Evolutionary conservation across 2,888 invertebrate species (phyloP), one percentile per base, ranked within the genome.

Genomic region (Heliconius erato): DNA sequence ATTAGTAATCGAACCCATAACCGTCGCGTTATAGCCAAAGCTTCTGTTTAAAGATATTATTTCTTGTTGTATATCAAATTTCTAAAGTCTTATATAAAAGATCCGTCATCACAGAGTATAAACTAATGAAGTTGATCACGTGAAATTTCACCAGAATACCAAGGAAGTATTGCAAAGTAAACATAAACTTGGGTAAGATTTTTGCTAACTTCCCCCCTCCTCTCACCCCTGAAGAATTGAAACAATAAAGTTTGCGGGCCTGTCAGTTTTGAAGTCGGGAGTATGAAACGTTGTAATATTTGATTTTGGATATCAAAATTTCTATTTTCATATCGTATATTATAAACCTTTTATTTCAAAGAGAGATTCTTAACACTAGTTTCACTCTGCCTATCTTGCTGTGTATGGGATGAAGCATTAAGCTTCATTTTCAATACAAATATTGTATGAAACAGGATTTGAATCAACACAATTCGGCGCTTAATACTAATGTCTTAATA

Each of bases 101-200:
- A 19, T 28, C 16, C 14, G 19, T 69, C 35, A 23, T 35, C 26
- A 35, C 32, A 3, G 28, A 23, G 35, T 69, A 32, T 68, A 35
- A 68, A 23, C 68, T 68, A 68, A 68, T 68, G 68, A 40, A 69
- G 69, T 35, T 40, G 69, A 35, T 35, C 68, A 35, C 32, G 32
- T 69, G 32, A 69, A 16, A 69, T 40, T 69, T 35, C 12, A 23
- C 23, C 69, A 69, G 35, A n/a, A 69, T n/a, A 71, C 40, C 14
- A 40, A 71, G 71, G 14, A 44, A 71, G 44, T 71, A 71, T 44
- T 69, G 32, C 11, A 44, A 44, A 71, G 71, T 71, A 44, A 71
- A 71, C 44, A 71, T 44, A 71, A 71, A 71, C 71, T 40, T 44
- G 71, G 44, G n/a, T 23, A n/a, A 26, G 71, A 44, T 71, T 44